Evolutionary conservation across 2,113 vertebrate genomes (phyloP).

Genomic region (Cygnus buccinator): DNA sequence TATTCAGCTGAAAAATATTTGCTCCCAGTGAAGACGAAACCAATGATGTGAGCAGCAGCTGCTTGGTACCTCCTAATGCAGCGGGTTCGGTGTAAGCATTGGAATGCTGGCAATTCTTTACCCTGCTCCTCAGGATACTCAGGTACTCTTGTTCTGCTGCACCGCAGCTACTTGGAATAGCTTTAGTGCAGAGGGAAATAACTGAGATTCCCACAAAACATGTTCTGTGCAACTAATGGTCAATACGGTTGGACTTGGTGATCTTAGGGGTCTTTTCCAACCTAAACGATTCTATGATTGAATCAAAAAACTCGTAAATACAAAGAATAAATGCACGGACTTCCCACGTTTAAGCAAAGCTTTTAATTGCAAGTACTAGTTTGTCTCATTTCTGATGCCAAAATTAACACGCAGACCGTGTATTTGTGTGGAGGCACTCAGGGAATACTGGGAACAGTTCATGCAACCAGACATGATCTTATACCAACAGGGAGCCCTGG

Average conservation of each 20-base stretch:
- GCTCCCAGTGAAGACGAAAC: neutral
- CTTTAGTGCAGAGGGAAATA: neutral
- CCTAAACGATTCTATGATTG: too few relatives aligned
- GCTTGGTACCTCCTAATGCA: neutral
- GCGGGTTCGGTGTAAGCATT: neutral
- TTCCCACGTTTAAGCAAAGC: neutral
- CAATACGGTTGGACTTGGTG: too few relatives aligned
- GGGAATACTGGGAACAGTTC: neutral
- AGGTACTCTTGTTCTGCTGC: neutral
- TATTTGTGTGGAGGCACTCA: neutral
- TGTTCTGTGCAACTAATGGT: neutral
- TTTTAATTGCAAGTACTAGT: neutral
- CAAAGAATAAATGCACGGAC: neutral
- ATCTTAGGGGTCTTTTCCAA: too few relatives aligned
- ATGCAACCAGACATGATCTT: neutral
- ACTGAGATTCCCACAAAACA: neutral
- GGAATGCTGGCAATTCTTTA: neutral
- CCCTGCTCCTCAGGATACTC: neutral
- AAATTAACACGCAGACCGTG: neutral
- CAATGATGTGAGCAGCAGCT: neutral
- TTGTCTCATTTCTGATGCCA: neutral
- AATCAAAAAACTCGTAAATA: neutral
- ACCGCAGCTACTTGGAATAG: neutral
- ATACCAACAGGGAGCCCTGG: neutral
- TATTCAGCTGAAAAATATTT: neutral